Evolutionary conservation across 2,797 vertebrate species (phyloP), one percentile per base, ranked within the genome.

Genomic region (Anguilla megastoma): DNA sequence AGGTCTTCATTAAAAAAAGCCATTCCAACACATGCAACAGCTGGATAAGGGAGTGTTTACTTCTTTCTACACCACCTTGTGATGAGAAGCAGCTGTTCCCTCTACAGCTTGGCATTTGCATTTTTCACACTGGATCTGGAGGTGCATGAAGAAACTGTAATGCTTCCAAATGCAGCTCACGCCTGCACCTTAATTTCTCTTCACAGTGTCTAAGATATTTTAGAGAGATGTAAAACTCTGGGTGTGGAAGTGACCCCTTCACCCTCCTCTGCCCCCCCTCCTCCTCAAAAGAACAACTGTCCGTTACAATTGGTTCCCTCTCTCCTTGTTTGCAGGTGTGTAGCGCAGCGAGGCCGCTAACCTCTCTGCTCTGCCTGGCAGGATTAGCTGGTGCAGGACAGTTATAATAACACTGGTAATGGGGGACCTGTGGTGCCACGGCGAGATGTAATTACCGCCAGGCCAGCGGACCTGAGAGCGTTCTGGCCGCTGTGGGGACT

Each of bases 381-480:
- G 89, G 69, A 84, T 92, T 93, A 88, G 92, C 92, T 91, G 52
- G 88, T 90, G 89, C 85, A 90, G 91, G 90, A 90, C 91, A 88
- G 89, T 93, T 93, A 93, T 91, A 90, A 89, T 91, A 90, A 88
- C 85, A 90, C 89, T 91, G 90, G 90, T 93, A 92, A 92, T 91
- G 90, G 91, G 87, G 88, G 92, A 92, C 89, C 3, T 33, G 58
- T 84, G 89, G 90, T 90, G 89, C 80, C 92, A 89, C 84, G 88
- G 92, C 89, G 88, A 91, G 88, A 92, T 94, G 91, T 92, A 92
- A 94, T 95, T 94, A 93, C 92, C 89, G 89, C 85, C 76, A 91
- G 50, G 88, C 90, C 89, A 90, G 71, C 48, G 87, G 88, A 50
- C 36, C n/a, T 6, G n/a, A 36, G 54, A 90, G 80, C 90, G 76